These are phyloP conservation scores for Pteruthius melanotis DNA, from an alignment of 2,113 vertebrate species.

Conservation along the genomic window DNA sequence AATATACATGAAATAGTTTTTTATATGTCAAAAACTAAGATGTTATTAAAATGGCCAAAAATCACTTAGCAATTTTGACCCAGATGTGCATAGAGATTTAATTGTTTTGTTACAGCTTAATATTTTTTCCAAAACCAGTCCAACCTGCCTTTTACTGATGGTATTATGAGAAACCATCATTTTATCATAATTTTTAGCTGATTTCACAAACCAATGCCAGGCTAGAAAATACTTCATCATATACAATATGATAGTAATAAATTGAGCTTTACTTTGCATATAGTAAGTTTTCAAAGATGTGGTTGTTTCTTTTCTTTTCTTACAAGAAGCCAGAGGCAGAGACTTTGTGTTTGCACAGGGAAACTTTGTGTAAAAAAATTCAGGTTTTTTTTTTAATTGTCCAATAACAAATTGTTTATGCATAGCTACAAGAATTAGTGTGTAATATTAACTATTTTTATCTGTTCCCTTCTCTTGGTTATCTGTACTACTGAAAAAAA, in stretches of 20 bases:
- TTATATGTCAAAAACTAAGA: rapidly evolving
- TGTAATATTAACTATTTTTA: neutral
- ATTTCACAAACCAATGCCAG: neutral
- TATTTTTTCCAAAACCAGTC: neutral
- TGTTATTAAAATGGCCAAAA: neutral
- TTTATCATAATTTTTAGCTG: neutral
- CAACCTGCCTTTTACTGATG: neutral
- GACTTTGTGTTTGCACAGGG: rapidly evolving
- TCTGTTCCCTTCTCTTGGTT: neutral
- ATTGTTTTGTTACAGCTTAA: neutral
- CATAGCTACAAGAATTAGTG: neutral
- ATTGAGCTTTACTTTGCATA: neutral
- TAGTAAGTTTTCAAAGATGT: neutral
- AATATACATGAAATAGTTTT: neutral
- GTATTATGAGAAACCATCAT: neutral
- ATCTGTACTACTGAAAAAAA: neutral
- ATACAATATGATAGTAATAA: neutral
- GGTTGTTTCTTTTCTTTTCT: neutral
- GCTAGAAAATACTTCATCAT: neutral
- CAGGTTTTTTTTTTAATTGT: neutral
- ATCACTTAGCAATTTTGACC: neutral
- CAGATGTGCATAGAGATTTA: neutral
- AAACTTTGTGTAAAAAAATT: neutral
- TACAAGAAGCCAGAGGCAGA: neutral
- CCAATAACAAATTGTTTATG: neutral